Evolutionary conservation across 2,113 vertebrate genomes (phyloP), one percentile per base, ranked within the genome.

Genomic region (Centropus bengalensis): DNA sequence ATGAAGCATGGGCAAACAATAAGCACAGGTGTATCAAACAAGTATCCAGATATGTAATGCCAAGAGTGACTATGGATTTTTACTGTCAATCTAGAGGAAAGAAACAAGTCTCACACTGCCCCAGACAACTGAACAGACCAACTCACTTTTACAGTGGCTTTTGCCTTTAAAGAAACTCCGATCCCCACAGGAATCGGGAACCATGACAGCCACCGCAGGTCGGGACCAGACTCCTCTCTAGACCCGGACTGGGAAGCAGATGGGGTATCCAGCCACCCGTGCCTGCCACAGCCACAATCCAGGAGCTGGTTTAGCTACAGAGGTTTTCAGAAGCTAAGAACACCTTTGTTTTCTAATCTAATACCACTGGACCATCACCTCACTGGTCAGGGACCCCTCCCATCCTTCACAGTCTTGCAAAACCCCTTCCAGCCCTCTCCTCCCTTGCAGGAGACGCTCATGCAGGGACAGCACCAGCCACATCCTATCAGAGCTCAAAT

Each of bases 1-100:
- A 59, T 1, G 64, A 96, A 95, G 92, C 62, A 88, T 4, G 81
- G 86, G 96, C 75, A 95, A 89, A 95, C 51, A 75, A 83, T 96
- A 89, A 98, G 93, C 85, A 94, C 81, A 91, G 69, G 84, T 24
- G 33, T 36, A 47, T 70, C 64, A 89, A 63, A 93, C 26, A 69
- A 32, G 68, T 40, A 56, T 17, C 36, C 27, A 63, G 24, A 58
- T 68, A 82, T 4, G 4, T 14, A 71, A 70, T 0, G 14, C 60
- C 13, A 49, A 82, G 45, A 70, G 54, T 89, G 64, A 76, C 6
- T 63, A 45, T 22, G 70, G 80, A 44, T 23, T 54, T 74, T 68
- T 49, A 14, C 45, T 14, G 21, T 17, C 14, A 52, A 1, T 5
- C 5, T 5, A 73, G 51, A 64, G 26, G 49, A 28, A 3, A 49